phyloP scores from a whole-genome alignment of 2,797 vertebrate genomes.

The Pagetopsis macropterus region DNA sequence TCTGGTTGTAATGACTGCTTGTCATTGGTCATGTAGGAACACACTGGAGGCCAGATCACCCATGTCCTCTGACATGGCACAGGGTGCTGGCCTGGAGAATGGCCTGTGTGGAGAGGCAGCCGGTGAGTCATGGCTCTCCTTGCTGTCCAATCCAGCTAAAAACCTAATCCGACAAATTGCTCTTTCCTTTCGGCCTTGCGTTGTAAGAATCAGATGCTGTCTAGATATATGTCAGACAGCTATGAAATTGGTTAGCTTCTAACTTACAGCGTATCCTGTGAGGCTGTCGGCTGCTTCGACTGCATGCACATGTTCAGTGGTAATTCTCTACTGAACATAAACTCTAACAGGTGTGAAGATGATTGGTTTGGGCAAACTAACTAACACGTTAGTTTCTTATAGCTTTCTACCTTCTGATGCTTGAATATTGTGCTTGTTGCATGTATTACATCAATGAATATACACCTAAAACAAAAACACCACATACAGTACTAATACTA shows the following conservation, averaged over 20 bases:
- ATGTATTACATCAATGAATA: neutral
- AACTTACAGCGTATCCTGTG: neutral
- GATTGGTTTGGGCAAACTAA: conserved; percentile 3
- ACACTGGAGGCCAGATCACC: conserved; percentile 69
- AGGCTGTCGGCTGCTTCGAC: conserved; percentile 32
- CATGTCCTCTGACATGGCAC: conserved; percentile 66
- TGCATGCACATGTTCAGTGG: conserved; percentile 32
- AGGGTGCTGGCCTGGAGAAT: conserved; percentile 68
- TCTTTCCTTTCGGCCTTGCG: conserved; percentile 6
- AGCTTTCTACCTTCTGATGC: conserved; percentile 28
- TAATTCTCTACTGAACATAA: conserved; percentile 4
- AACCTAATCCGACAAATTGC: conserved; percentile 31
- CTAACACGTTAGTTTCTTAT: conserved; percentile 20
- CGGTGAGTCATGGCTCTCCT: conserved; percentile 82
- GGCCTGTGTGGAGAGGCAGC: conserved; percentile 71
- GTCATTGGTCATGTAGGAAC: conserved; percentile 84
- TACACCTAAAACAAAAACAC: neutral
- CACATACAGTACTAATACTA: neutral
- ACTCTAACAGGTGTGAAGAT: neutral
- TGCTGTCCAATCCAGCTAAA: conserved; percentile 57
- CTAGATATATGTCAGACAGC: conserved; percentile 5
- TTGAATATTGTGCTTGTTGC: conserved; percentile 3
- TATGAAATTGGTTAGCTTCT: neutral
- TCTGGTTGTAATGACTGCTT: conserved; percentile 75
- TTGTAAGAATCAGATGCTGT: conserved; percentile 13